Conservation (phyloP, 2,888 invertebrate genomes). For the Pyrrhosoma nymphula region DNA sequence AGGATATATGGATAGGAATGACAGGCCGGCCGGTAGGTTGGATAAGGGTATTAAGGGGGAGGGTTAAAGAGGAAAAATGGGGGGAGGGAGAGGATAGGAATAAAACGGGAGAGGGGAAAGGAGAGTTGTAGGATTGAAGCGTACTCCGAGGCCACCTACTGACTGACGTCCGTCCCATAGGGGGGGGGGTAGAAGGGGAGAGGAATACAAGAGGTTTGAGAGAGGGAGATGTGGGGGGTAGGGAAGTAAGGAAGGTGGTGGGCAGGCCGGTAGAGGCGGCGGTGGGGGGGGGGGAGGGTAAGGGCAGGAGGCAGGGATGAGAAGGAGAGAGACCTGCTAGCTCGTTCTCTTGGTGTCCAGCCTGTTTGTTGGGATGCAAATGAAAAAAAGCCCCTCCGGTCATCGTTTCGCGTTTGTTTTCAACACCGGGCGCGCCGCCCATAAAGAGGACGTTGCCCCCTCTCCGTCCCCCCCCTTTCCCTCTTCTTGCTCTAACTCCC, state of each 20-base stretch:
- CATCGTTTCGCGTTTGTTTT: constrained; percentile 66
- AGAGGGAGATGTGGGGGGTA: neutral
- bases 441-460: constrained; percentile 55
- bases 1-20: constrained; percentile 8
- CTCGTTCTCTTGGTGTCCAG: constrained; percentile 48
- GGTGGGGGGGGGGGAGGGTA: too few relatives aligned
- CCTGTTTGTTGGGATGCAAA: constrained; percentile 65
- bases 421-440: constrained; percentile 65
- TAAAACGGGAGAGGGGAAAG: neutral
- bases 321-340: constrained; percentile 40
- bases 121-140: neutral
- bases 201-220: neutral
- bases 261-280: neutral
- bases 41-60: neutral
- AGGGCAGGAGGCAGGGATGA: neutral
- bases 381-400: constrained; percentile 65
- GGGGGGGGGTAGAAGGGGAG: neutral
- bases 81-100: neutral
- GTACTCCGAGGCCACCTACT: constrained; percentile 26
- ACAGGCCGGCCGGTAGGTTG: neutral
- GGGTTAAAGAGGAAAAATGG: neutral
- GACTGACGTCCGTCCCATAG: constrained; percentile 37
- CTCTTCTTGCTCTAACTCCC: neutral
- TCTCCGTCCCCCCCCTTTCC: constrained; percentile 15
- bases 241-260: neutral